A percentile compares a stretch with the other conserved stretches of the same genome.
Evolutionary conservation across 2,888 invertebrate species (phyloP).

Genomic region (Sphaeridia pumilis): DNA sequence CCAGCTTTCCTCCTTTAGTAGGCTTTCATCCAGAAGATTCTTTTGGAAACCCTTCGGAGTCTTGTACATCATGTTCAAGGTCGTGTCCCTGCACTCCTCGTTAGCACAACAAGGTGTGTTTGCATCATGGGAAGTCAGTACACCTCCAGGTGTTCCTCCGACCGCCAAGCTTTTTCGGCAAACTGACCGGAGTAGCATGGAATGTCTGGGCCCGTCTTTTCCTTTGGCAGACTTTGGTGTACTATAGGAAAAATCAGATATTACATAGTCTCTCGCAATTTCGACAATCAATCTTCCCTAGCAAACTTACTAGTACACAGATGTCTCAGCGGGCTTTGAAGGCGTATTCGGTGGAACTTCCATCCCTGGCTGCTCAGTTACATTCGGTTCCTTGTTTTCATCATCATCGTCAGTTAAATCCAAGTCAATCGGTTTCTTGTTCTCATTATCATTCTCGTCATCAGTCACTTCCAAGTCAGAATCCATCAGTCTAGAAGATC

Average conservation of each 20-base stretch:
- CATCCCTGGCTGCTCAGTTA: too few species aligned
- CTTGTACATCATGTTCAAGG: neutral
- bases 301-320: neutral
- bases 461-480: neutral
- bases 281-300: too few species aligned
- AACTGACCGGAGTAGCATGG: slow-evolving; percentile 1
- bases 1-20: too few species aligned
- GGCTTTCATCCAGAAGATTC: neutral
- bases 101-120: neutral
- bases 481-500: slow-evolving; percentile 4
- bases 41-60: neutral
- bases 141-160: neutral
- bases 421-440: too few species aligned
- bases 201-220: neutral
- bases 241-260: too few species aligned
- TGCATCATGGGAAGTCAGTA: neutral
- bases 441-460: too few species aligned
- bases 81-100: neutral
- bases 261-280: too few species aligned
- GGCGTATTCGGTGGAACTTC: too few species aligned
- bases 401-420: too few species aligned
- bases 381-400: slow-evolving; percentile 2
- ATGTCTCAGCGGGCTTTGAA: too few species aligned
- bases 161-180: neutral
- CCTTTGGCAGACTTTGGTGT: neutral